Conservation (phyloP, 2,113 vertebrate genomes). For the Passer domesticus region DNA sequence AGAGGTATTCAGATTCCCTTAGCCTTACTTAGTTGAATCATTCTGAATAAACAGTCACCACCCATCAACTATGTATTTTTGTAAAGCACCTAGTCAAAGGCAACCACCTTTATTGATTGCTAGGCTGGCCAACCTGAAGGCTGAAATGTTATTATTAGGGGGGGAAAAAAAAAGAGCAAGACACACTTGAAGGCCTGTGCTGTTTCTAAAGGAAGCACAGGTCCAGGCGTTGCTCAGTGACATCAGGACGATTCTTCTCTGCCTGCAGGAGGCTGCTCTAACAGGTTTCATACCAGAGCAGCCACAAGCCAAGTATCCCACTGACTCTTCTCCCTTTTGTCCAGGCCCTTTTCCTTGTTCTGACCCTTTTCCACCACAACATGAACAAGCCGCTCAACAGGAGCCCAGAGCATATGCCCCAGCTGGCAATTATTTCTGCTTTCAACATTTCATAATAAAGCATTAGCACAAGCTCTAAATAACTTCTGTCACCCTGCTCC, state of each 20-base stretch:
- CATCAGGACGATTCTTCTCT: background rate
- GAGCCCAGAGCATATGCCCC: background rate
- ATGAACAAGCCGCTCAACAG: background rate
- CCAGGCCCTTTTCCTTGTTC: background rate
- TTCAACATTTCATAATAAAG: slow-evolving; percentile 2
- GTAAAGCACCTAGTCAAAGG: slow-evolving; percentile 74
- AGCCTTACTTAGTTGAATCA: slow-evolving; percentile 78
- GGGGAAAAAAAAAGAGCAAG: background rate
- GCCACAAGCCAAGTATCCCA: background rate
- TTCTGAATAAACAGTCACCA: slow-evolving; percentile 84
- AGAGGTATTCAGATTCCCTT: slow-evolving; percentile 72
- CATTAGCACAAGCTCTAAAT: background rate
- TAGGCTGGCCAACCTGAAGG: slow-evolving; percentile 59
- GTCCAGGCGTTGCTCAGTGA: slow-evolving; percentile 1
- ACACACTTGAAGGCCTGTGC: slow-evolving; percentile 11
- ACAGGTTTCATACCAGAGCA: slow-evolving; percentile 22
- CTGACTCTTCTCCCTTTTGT: slow-evolving; percentile 3
- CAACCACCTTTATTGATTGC: slow-evolving; percentile 73
- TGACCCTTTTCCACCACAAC: background rate
- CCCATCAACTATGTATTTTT: slow-evolving; percentile 81
- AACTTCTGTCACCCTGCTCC: background rate
- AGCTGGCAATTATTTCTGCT: slow-evolving; percentile 4
- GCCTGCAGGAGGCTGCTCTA: slow-evolving; percentile 2
- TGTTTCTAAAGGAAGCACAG: slow-evolving; percentile 17
- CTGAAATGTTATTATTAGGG: slow-evolving; percentile 22